These are phyloP conservation scores for Orientallactaga sibirica DNA, from an alignment of 2,797 vertebrate species.

Conservation along the genomic window DNA sequence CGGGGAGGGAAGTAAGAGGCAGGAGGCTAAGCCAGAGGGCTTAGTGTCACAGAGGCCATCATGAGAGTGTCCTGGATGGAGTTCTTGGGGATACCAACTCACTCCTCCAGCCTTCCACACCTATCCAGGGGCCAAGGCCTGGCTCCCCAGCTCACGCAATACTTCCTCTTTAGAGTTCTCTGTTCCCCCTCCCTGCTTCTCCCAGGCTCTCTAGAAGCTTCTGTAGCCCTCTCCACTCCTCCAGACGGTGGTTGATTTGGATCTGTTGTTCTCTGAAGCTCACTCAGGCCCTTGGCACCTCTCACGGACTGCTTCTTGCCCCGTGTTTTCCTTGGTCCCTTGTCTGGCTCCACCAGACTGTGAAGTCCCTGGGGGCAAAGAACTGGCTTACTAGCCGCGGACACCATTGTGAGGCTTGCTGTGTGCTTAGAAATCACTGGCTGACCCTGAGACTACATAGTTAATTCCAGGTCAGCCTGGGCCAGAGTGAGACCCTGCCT, in stretches of 20 bases:
- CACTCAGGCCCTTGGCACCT: background rate
- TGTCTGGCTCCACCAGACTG: conserved; percentile 45
- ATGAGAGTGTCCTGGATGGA: too few species aligned
- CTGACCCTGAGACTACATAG: too few species aligned
- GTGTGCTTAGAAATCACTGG: rapidly evolving
- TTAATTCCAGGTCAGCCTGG: too few species aligned
- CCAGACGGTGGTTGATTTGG: background rate
- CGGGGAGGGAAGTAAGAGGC: background rate
- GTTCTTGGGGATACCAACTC: background rate
- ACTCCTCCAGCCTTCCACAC: too few species aligned
- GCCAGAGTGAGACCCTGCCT: too few species aligned
- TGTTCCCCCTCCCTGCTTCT: too few species aligned
- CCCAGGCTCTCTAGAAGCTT: too few species aligned
- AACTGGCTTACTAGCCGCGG: too few species aligned
- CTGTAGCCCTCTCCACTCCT: background rate
- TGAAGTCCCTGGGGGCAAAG: background rate
- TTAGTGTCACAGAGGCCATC: too few species aligned
- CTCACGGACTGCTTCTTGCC: background rate
- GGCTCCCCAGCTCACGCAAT: too few species aligned
- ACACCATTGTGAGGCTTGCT: background rate
- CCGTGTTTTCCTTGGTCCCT: background rate
- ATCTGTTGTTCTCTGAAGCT: background rate
- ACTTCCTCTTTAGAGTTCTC: background rate
- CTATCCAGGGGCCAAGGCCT: background rate
- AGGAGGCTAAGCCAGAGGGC: background rate